Conservation (phyloP, 2,797 vertebrate species). For the Cirrhinus mrigala region DNA sequence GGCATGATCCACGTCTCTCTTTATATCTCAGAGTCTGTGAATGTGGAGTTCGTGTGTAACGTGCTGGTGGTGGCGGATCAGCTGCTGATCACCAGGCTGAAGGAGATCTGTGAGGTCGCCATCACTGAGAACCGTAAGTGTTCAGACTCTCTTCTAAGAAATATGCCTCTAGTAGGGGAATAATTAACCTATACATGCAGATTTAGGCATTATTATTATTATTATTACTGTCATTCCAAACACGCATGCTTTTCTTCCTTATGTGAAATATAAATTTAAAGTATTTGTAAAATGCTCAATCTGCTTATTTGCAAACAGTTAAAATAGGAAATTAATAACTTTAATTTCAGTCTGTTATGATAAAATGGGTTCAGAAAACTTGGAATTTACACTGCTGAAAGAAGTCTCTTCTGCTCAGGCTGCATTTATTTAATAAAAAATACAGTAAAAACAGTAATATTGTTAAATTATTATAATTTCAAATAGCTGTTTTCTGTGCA, state of each 20-base stretch:
- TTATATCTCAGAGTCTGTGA: constrained; percentile 82
- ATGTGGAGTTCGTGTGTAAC: constrained; percentile 93
- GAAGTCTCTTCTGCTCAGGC: neutral
- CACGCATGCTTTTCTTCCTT: too few relatives aligned
- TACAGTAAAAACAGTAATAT: neutral
- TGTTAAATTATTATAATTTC: neutral
- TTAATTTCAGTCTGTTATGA: too few relatives aligned
- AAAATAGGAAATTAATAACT: too few relatives aligned
- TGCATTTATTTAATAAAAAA: neutral
- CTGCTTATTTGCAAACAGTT: too few relatives aligned
- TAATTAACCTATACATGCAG: too few relatives aligned
- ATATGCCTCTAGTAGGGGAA: too few relatives aligned
- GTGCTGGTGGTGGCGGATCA: constrained; percentile 96
- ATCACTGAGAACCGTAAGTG: constrained; percentile 93
- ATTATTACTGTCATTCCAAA: too few relatives aligned
- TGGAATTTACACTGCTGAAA: neutral
- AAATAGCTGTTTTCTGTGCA: neutral
- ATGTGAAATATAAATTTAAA: too few relatives aligned
- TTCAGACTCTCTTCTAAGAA: neutral
- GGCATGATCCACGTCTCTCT: neutral
- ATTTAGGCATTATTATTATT: too few relatives aligned
- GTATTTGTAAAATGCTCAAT: too few relatives aligned
- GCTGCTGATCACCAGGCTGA: constrained; percentile 91
- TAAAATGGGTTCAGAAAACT: neutral
- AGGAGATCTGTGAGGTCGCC: constrained; percentile 95